Evolutionary conservation across 1,140 invertebrate genomes (phyloP).

Genomic region (Cotesia vestalis): DNA sequence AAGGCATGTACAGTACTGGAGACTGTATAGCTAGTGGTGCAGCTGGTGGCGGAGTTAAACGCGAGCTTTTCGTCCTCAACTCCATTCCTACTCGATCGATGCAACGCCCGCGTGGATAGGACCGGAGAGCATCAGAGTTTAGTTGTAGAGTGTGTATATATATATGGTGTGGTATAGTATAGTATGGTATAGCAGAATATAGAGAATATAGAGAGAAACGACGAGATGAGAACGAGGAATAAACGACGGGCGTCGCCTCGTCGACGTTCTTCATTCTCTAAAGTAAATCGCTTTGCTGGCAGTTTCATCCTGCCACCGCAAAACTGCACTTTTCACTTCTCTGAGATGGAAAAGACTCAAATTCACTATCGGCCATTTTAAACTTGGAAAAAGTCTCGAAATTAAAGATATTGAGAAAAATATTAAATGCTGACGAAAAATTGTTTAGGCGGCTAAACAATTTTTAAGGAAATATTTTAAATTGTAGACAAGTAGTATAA

Average conservation of each 20-base stretch:
- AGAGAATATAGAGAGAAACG: no score
- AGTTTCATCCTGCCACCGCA: slow-evolving; percentile 8
- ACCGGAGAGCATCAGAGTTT: not conserved
- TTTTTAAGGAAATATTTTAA: no score
- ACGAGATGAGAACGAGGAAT: slow-evolving; percentile 6
- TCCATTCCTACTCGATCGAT: not conserved
- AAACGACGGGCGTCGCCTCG: slow-evolving; percentile 1
- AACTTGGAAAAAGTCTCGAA: not conserved
- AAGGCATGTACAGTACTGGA: no score
- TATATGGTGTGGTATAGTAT: no score
- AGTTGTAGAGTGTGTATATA: no score
- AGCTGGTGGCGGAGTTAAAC: not conserved
- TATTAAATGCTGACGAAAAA: no score
- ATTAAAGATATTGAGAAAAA: not conserved
- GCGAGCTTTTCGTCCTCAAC: not conserved
- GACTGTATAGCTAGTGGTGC: no score
- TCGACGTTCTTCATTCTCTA: slow-evolving; percentile 6
- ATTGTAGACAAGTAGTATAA: no score
- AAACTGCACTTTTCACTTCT: slow-evolving; percentile 11
- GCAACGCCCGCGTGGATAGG: not conserved
- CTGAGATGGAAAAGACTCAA: slow-evolving; percentile 5
- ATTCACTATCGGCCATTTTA: not conserved
- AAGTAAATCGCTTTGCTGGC: slow-evolving; percentile 11
- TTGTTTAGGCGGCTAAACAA: no score
- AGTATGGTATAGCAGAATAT: no score